Evolutionary conservation across 1,140 invertebrate species (phyloP), one percentile per base, ranked within the genome.

Genomic region (Pseudomyrmex pallidus): DNA sequence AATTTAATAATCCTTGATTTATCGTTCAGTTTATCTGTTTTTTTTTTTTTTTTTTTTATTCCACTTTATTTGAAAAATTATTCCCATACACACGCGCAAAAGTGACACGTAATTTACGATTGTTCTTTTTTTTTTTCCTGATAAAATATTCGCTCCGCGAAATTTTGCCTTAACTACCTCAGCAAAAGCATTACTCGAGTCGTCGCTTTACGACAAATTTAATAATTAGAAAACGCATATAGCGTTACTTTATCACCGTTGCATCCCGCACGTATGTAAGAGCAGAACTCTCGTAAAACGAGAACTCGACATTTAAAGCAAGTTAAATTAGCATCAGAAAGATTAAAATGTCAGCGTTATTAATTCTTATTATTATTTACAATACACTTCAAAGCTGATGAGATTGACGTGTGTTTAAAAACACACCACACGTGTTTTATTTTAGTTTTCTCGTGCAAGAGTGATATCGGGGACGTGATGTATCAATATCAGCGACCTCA

Each of bases 291-390:
- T 35, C 35, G 13, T 46, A 46, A 48, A 8, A n/a, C 8, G 12
- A 46, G 12, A 46, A 48, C 44, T 48, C 2, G 46, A 63, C 15
- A 25, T 74, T 25, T 74, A 25, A 20, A 46, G 10, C 15, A 2
- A 48, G 8, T 15, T 63, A 17, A 17, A 25, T 63, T 63, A 56
- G 2, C 1, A 63, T 63, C 0, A 5, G 12, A 1, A n/a, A 74
- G 22, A 74, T 48, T 48, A 13, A 74, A 72, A 74, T 61, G 20
- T 74, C 44, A 74, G 4, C 1, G 35, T 5, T 63, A 25, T 50
- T 2, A 61, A 61, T 2, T 15, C 15, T 74, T 25, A 63, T n/a
- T 22, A 74, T 74, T 63, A 50, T 17, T 25, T 35, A 48, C 13
- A 46, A 15, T 48, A 44, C 1, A 22, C 22, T 20, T 22, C n/a